Conservation (phyloP, 2,797 vertebrate genomes). For the Clarias fuscus region DNA sequence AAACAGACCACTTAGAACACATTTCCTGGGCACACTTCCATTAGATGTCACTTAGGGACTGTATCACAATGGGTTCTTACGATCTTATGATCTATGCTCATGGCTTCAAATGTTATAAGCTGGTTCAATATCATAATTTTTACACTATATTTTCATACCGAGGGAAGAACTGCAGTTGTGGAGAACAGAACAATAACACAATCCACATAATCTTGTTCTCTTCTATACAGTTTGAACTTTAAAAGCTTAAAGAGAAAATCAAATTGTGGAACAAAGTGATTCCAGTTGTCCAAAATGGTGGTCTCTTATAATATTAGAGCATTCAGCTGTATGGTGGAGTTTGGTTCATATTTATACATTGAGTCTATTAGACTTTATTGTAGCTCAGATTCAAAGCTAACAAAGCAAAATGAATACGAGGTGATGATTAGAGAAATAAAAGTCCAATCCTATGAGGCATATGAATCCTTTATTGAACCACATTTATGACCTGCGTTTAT, state of each 20-base stretch:
- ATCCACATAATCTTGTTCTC: neutral
- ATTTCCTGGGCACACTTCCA: too few species aligned
- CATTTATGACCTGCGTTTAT: conserved; percentile 23
- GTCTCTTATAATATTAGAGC: neutral
- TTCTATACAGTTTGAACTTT: neutral
- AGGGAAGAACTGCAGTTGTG: neutral
- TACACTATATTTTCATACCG: neutral
- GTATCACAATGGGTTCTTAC: too few species aligned
- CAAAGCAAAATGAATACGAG: neutral
- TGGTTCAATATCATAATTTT: too few species aligned
- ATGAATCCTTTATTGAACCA: neutral
- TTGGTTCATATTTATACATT: neutral
- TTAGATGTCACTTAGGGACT: too few species aligned
- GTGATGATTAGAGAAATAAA: conserved; percentile 11
- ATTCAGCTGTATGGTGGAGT: neutral
- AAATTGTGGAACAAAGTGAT: neutral
- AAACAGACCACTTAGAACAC: too few species aligned
- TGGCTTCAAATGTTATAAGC: too few species aligned
- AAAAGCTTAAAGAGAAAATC: neutral
- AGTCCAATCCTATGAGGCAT: neutral
- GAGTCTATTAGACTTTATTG: neutral
- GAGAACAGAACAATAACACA: neutral
- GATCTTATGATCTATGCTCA: neutral
- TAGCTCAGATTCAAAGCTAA: neutral
- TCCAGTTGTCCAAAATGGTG: neutral